Evolutionary conservation across 2,113 vertebrate species (phyloP).

Genomic region (Pseudolaguvia tuberculata): DNA sequence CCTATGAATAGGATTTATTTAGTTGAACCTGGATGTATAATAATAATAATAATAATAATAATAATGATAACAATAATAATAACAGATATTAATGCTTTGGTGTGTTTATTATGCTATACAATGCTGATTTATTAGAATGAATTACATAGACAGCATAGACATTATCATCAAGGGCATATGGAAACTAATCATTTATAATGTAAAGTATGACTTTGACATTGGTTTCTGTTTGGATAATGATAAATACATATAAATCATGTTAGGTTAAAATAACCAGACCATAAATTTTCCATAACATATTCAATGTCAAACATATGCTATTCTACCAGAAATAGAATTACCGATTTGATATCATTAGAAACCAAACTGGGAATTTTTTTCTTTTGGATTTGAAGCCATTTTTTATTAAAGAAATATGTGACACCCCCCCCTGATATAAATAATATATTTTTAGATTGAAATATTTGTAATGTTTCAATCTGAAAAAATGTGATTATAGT

Average conservation of each 20-base stretch:
- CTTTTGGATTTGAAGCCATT: neutral
- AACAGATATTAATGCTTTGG: neutral
- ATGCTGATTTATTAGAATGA: neutral
- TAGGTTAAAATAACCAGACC: conserved; percentile 18
- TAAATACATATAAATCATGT: no score
- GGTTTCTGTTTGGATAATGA: neutral
- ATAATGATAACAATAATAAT: no score
- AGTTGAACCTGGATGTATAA: neutral
- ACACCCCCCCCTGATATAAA: neutral
- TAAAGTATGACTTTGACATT: neutral
- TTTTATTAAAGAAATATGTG: neutral
- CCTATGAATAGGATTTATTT: neutral
- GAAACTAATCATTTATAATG: neutral
- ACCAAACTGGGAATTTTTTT: no score
- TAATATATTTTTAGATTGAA: neutral
- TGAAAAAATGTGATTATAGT: neutral
- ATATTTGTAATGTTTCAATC: neutral
- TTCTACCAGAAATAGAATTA: neutral
- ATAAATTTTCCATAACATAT: neutral
- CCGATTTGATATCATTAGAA: neutral
- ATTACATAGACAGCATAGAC: neutral
- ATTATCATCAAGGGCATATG: conserved; percentile 31
- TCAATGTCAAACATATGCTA: neutral
- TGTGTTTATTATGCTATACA: neutral
- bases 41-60: neutral